These are phyloP conservation scores for Acleris laterana DNA, from an alignment of 2,888 invertebrate species.

Conservation along the genomic window DNA sequence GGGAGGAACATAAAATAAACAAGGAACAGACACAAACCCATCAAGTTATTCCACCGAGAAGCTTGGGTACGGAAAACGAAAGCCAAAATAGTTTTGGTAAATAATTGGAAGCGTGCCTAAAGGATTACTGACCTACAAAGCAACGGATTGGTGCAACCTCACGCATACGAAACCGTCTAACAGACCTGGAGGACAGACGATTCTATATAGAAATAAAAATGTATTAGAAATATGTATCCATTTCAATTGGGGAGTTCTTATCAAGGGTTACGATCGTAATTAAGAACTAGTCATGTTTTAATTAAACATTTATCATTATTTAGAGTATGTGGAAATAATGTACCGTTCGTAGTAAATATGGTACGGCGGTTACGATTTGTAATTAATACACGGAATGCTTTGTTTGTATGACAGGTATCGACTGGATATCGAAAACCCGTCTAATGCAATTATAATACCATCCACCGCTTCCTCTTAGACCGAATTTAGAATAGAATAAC, in stretches of 20 bases:
- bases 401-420: no score
- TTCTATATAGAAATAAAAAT: slow-evolving; percentile 36
- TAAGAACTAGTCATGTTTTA: no score
- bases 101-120: slow-evolving; percentile 65
- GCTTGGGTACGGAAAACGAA: slow-evolving; percentile 48
- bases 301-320: no score
- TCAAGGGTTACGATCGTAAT: no score
- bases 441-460: no score
- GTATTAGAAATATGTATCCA: not conserved
- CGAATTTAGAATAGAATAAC: not conserved
- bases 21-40: slow-evolving; percentile 28
- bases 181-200: slow-evolving; percentile 76
- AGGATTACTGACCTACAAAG: slow-evolving; percentile 79
- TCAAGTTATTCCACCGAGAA: slow-evolving; percentile 43
- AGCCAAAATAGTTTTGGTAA: slow-evolving; percentile 49
- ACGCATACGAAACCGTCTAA: slow-evolving; percentile 78
- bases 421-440: no score
- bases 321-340: no score
- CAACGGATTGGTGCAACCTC: slow-evolving; percentile 76
- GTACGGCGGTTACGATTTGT: no score
- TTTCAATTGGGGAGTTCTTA: not conserved
- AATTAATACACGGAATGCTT: no score
- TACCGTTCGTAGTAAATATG: no score
- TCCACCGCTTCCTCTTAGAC: no score
- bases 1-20: slow-evolving; percentile 23